A percentile compares a stretch with the other conserved stretches of the same genome.
Evolutionary conservation across 2,888 invertebrate species (phyloP).

Genomic region (Amiota communis): DNA sequence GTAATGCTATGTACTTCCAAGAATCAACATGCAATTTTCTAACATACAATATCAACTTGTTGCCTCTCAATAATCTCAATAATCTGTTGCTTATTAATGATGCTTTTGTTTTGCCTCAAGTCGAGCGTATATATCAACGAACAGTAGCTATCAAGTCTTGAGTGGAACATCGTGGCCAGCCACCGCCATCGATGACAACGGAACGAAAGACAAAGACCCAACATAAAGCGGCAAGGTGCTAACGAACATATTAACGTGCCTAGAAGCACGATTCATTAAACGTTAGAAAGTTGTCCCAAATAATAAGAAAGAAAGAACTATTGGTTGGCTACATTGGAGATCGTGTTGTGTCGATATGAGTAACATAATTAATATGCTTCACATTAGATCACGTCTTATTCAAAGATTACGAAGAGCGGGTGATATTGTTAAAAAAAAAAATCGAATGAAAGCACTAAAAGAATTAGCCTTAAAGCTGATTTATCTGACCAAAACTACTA

Average conservation of each 20-base stretch:
- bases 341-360: constrained; percentile 45
- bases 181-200: too few relatives aligned
- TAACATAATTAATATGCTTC: constrained; percentile 60
- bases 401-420: constrained; percentile 15
- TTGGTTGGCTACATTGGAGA: constrained; percentile 35
- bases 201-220: background rate
- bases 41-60: too few relatives aligned
- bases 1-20: too few relatives aligned
- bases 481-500: constrained; percentile 42
- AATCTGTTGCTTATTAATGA: constrained; percentile 17
- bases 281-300: background rate
- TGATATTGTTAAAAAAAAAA: constrained; percentile 2
- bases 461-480: constrained; percentile 53
- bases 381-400: constrained; percentile 41
- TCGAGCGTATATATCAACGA: too few relatives aligned
- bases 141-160: constrained; percentile 7
- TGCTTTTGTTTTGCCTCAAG: constrained; percentile 22
- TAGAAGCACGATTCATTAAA: background rate
- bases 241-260: constrained; percentile 18
- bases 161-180: constrained; percentile 11
- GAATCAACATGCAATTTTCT: too few relatives aligned
- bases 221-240: constrained; percentile 15
- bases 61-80: too few relatives aligned
- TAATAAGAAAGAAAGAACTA: background rate
- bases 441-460: background rate